Evolutionary conservation across 2,113 vertebrate genomes (phyloP).

Genomic region (Cepphus grylle): DNA sequence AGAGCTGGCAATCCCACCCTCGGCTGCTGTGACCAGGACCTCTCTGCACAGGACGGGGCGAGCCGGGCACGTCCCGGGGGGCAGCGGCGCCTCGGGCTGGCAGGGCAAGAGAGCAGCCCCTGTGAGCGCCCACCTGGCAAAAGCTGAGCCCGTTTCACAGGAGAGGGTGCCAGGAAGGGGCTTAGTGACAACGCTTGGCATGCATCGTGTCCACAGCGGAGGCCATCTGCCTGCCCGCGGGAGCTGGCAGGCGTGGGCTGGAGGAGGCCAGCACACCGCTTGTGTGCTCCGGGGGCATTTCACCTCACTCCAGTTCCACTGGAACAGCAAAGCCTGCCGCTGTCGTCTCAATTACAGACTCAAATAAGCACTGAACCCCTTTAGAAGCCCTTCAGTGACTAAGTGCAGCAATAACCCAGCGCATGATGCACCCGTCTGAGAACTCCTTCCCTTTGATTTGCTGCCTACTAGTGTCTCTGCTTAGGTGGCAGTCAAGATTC

Average conservation of each 20-base stretch:
- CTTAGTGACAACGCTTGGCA: background rate
- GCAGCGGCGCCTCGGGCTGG: background rate
- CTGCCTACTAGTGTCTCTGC: background rate
- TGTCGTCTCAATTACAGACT: rapidly evolving
- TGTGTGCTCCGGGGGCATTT: background rate
- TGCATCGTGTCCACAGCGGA: rapidly evolving
- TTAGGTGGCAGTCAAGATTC: background rate
- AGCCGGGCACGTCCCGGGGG: background rate
- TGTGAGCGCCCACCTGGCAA: background rate
- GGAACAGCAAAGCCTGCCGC: background rate
- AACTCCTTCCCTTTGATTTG: background rate
- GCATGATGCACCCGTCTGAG: rapidly evolving
- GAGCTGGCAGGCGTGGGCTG: background rate
- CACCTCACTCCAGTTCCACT: background rate
- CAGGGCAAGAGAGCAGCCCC: background rate
- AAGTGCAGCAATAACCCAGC: background rate
- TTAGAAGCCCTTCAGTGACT: background rate
- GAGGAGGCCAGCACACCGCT: background rate
- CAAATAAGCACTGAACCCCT: background rate
- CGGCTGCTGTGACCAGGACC: background rate
- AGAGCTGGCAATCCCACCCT: rapidly evolving
- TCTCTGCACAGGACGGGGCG: background rate
- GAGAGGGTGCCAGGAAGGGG: background rate
- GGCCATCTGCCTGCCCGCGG: background rate
- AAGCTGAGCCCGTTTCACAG: background rate